These are phyloP conservation scores for Ondatra zibethicus DNA, from an alignment of 2,113 vertebrate genomes.

Conservation along the genomic window DNA sequence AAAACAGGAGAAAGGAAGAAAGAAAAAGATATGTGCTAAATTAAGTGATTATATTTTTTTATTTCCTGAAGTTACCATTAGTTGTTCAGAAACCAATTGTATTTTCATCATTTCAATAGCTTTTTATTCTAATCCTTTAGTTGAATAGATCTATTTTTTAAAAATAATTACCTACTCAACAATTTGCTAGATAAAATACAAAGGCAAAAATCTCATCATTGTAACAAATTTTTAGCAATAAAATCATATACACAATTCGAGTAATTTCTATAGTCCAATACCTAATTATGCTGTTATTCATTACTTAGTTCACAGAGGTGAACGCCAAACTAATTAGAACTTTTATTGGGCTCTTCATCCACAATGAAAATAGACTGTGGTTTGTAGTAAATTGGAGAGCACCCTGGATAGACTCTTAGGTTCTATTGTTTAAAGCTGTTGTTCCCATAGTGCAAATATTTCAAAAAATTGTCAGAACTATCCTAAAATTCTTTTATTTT, in stretches of 20 bases:
- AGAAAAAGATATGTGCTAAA: slow-evolving; percentile 52
- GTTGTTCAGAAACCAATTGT: slow-evolving; percentile 68
- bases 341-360: slow-evolving; percentile 59
- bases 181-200: slow-evolving; percentile 61
- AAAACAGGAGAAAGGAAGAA: neutral
- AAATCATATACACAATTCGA: slow-evolving; percentile 57
- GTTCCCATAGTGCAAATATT: neutral
- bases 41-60: slow-evolving; percentile 64
- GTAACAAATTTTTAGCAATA: slow-evolving; percentile 62
- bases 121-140: slow-evolving; percentile 63
- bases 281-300: slow-evolving; percentile 66
- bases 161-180: slow-evolving; percentile 67
- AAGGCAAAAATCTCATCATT: slow-evolving; percentile 58
- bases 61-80: slow-evolving; percentile 66
- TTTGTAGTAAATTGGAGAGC: neutral
- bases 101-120: slow-evolving; percentile 66
- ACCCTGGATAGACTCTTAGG: neutral
- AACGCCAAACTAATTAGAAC: slow-evolving; percentile 56
- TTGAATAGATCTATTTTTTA: slow-evolving; percentile 70
- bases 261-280: slow-evolving; percentile 52
- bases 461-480: neutral
- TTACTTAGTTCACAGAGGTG: slow-evolving; percentile 66
- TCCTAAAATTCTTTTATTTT: neutral
- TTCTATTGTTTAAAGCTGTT: slow-evolving; percentile 4
- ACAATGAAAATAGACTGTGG: slow-evolving; percentile 43